Base-by-base conservation (phyloP, 2,888 invertebrate genomes). In the Pachydiplax longipennis region DNA sequence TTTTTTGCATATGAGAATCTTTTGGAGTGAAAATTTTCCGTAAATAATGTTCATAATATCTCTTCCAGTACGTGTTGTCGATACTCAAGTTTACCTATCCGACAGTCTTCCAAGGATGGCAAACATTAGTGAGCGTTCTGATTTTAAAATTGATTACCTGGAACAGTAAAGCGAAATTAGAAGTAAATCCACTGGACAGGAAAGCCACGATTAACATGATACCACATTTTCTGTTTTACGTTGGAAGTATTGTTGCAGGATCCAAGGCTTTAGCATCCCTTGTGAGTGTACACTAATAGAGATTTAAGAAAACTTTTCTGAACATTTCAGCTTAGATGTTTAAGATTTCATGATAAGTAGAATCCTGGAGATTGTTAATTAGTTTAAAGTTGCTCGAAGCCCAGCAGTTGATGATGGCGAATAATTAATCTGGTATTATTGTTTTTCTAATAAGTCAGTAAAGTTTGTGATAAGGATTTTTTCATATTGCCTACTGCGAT, bases 61-160 rank as follows among this genome's bases (percentile, higher is more conserved):
- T 44, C 48, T 90, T 90, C 48, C 92, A 93, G 93, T 93, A 93
- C 92, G 93, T 93, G 80, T 91, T 93, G 81, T 93, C 93, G 73
- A 92, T 92, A 90, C 91, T 93, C 80, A 92, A 92, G 53, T 93
- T 93, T 91, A 93, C 93, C 0, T 93, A 93, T 91, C 93, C 93
- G 22, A 93, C 93, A 35, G 92, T 93, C 40, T 93, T 92, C 91
- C 93, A 93, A 92, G 93, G 93, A 91, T 93, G 93, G 93, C 93
- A 93, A 91, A 93, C 93, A 31, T 91, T 93, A 48, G 92, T 93
- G 35, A 93, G 92, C 18, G 92, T 92, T 40, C 91, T 93, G 10
- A 92, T 93, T 48, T 91, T 93, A 6, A 92, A 92, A 80, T 91
- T 92, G n/a, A 91, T 92, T 37, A 91, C 91, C 15, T 90, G 91